Base-by-base conservation (phyloP, 2,113 vertebrate genomes). In the Leiothrix lutea region DNA sequence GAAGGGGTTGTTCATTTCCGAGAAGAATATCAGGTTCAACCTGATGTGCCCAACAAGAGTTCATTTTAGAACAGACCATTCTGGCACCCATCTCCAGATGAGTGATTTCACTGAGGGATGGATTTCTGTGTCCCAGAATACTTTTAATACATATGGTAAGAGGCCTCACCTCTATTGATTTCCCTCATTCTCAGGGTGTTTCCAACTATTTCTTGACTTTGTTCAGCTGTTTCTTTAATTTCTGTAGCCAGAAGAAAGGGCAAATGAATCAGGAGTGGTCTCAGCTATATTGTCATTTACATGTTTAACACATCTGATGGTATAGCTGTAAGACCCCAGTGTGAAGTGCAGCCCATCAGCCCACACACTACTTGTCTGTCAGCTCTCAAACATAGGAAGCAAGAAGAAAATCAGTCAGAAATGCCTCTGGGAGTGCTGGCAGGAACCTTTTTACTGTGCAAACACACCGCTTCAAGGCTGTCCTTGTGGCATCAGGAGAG, bases 271-370 rank as follows among this genome's bases (percentile, higher is more conserved):
- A 53, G 20, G 2, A 16, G 14, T 61, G 14, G 4, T 78, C 40
- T 92, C 36, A 51, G 28, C 25, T 38, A 3, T 23, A 9, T 29
- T 0, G 0, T 69, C 11, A 29, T 87, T 64, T 83, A 42, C 47
- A 16, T 16, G 21, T 65, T 45, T 42, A 17, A 25, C 9, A 14
- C 14, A 38, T 36, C n/a, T 84, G 40, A 61, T 0, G 0, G 8
- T 26, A 6, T 4, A 60, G 35, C 23, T 58, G 25, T 69, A 54
- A 92, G 60, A 81, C 9, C 19, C 15, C 7, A 2, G 2, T 50
- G 24, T 33, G 60, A 70, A 81, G 29, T 33, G 53, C 25, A 64
- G 50, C 22, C 38, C 53, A 58, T 54, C 18, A 58, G 24, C 13
- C 18, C 35, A 5, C 4, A 4, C 21, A 29, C 15, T 23, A 38